These are phyloP conservation scores for Pterois miles DNA, from an alignment of 2,797 vertebrate genomes.

Conservation along the genomic window DNA sequence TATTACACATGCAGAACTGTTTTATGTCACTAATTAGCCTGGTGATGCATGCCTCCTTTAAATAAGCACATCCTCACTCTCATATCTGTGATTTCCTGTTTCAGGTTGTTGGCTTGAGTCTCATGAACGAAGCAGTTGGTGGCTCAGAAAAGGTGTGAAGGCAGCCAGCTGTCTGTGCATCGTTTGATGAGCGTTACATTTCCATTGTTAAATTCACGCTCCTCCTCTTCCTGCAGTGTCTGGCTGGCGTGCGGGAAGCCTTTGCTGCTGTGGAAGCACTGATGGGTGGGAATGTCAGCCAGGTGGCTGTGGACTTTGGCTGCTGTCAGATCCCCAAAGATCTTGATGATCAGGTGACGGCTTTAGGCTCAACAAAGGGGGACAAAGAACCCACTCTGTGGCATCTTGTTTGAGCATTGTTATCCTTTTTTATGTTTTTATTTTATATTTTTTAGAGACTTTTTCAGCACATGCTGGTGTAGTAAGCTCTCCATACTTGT, in stretches of 20 bases:
- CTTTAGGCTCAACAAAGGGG: background rate
- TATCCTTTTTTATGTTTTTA: too few species aligned
- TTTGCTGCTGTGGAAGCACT: constrained; percentile 82
- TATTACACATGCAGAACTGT: background rate
- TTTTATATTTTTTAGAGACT: too few species aligned
- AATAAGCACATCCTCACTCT: background rate
- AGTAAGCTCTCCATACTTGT: background rate
- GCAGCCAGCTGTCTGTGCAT: background rate
- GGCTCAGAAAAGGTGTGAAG: constrained; percentile 86
- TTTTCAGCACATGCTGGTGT: background rate
- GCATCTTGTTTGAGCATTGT: background rate
- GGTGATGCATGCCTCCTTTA: background rate
- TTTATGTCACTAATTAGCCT: background rate
- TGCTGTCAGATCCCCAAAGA: constrained; percentile 78
- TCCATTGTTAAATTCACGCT: background rate
- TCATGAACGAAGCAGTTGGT: constrained; percentile 79
- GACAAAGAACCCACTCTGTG: background rate
- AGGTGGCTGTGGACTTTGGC: constrained; percentile 78
- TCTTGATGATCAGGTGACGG: constrained; percentile 70
- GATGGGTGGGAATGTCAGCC: constrained; percentile 45
- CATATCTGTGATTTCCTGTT: constrained; percentile 13
- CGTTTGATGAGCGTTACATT: background rate
- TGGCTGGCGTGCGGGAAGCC: constrained; percentile 64
- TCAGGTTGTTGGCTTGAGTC: constrained; percentile 86
- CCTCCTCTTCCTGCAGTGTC: constrained; percentile 77